Base-by-base conservation (phyloP, 2,797 vertebrate genomes). In the Smutsia gigantea region DNA sequence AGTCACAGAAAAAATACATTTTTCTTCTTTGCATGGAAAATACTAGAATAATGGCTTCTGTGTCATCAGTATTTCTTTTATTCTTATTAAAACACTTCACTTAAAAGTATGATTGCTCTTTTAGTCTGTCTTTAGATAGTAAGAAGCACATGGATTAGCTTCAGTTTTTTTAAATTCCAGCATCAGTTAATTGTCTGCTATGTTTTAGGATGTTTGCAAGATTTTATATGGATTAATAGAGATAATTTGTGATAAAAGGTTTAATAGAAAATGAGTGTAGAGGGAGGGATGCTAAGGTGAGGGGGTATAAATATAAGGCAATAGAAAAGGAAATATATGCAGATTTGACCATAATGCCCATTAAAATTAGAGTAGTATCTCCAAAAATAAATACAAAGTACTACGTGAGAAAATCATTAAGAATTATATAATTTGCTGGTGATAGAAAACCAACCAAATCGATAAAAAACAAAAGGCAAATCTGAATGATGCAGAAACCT, bases 191-290 rank as follows among this genome's bases (percentile, higher is more conserved):
- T 72, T 66, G 0, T 78, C 39, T 64, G 25, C 10, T 46, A 39
- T 42, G 7, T 53, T 93, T 87, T 79, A 93, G 19, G n/a, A 88
- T 95, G 23, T 55, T 59, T 92, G n/a, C 2, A 87, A 87, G 11
- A 75, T 94, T 85, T 88, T 7, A 72, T 61, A 94, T 25, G 17
- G 25, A 87, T 37, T 85, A 57, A 27, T 92, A 46, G 2, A 87
- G 85, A 59, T 85, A 61, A 77, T 87, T 6, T 53, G 11, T 23
- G 85, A 79, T 31, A 37, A 87, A 23, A 75, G 77, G n/a, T 42
- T 42, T 91, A 25, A 37, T 72, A 90, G 57, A 61, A 34, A 57
- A 1, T 72, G 7, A 77, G 11, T 29, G 31, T 71, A 75, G 46
- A 31, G 15, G 49, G 4, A 71, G 19, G 9, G 4, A 51, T 0